Evolutionary conservation across 2,797 vertebrate species (phyloP).

Genomic region (Moxostoma hubbsi): DNA sequence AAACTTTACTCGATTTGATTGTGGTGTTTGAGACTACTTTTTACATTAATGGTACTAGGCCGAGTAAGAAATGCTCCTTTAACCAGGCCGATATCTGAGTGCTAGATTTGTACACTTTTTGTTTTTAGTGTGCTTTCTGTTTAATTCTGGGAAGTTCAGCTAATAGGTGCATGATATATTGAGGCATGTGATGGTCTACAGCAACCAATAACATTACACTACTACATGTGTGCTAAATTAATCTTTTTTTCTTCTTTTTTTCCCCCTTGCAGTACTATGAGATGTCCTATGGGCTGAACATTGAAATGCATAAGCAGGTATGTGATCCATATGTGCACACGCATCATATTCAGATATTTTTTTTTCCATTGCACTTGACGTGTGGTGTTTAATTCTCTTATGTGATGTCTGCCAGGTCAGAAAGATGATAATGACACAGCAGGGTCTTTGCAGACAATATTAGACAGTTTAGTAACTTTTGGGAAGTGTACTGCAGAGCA

Average conservation of each 20-base stretch:
- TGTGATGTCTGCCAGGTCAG: neutral
- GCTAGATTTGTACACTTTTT: neutral
- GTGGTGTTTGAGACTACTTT: neutral
- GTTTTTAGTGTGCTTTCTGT: neutral
- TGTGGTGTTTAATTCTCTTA: constrained; percentile 37
- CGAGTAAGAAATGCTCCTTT: constrained; percentile 1
- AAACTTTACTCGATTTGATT: neutral
- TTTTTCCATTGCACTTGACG: constrained; percentile 16
- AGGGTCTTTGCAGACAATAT: neutral
- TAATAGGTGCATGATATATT: constrained; percentile 6
- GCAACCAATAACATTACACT: neutral
- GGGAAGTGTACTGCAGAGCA: neutral
- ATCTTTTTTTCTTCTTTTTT: constrained; percentile 4
- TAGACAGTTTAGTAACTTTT: neutral
- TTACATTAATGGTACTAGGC: constrained; percentile 2
- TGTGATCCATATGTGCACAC: constrained; percentile 60
- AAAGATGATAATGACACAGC: no score
- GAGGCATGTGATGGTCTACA: neutral
- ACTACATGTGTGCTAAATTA: constrained; percentile 39
- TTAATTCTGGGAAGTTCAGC: constrained; percentile 4
- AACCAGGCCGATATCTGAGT: constrained; percentile 7
- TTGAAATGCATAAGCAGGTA: constrained; percentile 99
- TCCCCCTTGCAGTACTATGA: constrained; percentile 88
- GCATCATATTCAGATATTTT: neutral
- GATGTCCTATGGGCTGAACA: constrained; percentile 99